Conservation (phyloP, 2,113 vertebrate species). For the Glaucomys volans region DNA sequence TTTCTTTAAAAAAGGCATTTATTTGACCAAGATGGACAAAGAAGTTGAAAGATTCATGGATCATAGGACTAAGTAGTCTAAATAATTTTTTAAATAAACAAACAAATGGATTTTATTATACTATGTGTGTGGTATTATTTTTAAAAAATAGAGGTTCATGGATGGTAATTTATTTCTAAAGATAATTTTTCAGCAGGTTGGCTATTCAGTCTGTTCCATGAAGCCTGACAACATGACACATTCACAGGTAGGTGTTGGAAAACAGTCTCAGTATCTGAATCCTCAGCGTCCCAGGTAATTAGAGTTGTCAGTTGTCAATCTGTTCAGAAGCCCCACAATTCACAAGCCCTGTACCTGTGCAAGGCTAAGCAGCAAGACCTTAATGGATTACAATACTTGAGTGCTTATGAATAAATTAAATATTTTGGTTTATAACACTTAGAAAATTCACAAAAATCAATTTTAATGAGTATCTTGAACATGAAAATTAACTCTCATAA, state of each 20-base stretch:
- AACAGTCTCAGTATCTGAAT: neutral
- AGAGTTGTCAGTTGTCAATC: neutral
- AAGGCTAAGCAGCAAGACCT: neutral
- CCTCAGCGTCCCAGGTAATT: neutral
- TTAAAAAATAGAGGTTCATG: slow-evolving; percentile 41
- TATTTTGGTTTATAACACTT: slow-evolving; percentile 14
- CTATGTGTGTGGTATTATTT: neutral
- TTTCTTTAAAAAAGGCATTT: neutral
- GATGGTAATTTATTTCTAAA: slow-evolving; percentile 46
- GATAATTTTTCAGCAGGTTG: neutral
- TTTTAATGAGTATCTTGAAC: neutral
- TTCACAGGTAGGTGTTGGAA: slow-evolving; percentile 68
- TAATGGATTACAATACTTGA: neutral
- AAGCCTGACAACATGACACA: neutral
- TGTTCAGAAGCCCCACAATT: slow-evolving; percentile 17
- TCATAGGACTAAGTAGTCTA: neutral
- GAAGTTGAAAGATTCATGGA: neutral
- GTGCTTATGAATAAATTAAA: slow-evolving; percentile 2
- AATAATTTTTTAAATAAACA: neutral
- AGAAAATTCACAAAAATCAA: neutral
- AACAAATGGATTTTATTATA: slow-evolving; percentile 17
- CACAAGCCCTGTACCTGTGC: neutral
- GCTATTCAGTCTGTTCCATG: neutral
- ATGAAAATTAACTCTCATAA: neutral
- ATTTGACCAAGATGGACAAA: neutral